Conservation (phyloP, 2,113 vertebrate genomes). For the Orcinus orca region DNA sequence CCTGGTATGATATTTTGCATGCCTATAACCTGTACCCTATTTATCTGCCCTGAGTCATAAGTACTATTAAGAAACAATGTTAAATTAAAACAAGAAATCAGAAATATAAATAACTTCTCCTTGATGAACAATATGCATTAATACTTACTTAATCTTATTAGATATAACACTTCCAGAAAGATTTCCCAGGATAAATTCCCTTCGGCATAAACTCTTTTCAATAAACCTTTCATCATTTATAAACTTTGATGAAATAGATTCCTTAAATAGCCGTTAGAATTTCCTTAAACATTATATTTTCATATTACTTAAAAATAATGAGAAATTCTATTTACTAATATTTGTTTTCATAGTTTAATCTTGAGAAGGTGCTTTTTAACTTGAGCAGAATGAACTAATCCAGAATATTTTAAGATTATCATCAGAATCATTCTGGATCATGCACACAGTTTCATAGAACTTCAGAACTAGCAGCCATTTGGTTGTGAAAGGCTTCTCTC, state of each 20-base stretch:
- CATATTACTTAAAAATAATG: neutral
- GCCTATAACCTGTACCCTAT: neutral
- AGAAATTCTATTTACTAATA: conserved; percentile 14
- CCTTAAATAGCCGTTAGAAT: neutral
- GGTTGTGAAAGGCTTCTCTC: neutral
- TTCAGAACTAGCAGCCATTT: neutral
- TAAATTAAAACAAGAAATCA: conserved; percentile 54
- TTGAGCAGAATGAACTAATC: neutral
- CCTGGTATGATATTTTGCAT: neutral
- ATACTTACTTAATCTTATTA: neutral
- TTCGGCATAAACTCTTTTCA: neutral
- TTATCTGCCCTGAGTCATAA: neutral
- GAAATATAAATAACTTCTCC: neutral
- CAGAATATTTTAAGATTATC: neutral
- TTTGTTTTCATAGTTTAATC: neutral
- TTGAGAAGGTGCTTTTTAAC: neutral
- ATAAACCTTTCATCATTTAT: neutral
- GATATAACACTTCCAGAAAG: neutral
- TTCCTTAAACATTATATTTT: conserved; percentile 26
- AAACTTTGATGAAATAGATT: neutral
- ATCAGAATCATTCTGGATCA: neutral
- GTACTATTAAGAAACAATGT: neutral
- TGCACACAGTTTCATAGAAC: neutral
- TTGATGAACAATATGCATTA: neutral
- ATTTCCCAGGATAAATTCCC: conserved; percentile 43